Evolutionary conservation across 2,113 vertebrate species (phyloP), one percentile per base, ranked within the genome.

Genomic region (Spizaetus ornatus): DNA sequence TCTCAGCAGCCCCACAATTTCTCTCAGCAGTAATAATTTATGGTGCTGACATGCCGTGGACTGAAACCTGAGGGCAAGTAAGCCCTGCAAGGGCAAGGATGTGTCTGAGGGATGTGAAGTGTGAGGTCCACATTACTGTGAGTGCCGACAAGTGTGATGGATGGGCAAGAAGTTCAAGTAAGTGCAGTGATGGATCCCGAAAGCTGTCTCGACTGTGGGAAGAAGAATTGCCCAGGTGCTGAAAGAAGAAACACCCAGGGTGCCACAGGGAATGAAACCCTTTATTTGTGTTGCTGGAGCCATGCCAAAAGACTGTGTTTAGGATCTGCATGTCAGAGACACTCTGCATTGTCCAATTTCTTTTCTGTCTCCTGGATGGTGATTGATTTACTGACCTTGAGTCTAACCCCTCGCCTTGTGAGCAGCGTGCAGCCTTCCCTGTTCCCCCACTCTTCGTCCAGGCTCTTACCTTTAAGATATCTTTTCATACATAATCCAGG

Each of bases 361-460:
- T 85, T 56, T 52, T 29, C 89, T 85, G 78, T 72, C 89, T 82
- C 83, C 74, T 16, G 45, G 38, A 38, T 38, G 66, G 29, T 58
- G 73, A 94, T 85, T 85, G 84, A 95, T 92, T 88, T 47, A 52
- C 84, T 94, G 93, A 94, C 89, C 86, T 87, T 62, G 93, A 69
- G 45, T 13, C 48, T 52, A 48, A 34, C 61, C 55, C 63, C 42
- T 92, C 0, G 0, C 58, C 58, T 77, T 17, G 31, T 2, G 32
- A 76, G 69, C 18, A 1, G 13, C 5, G 0, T 61, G n/a, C 52
- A 56, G 1, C 61, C 42, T 59, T 59, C 61, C 25, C 50, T 14
- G 4, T 5, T 63, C 23, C 38, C 22, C 32, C 6, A 5, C 19
- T 29, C 47, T 40, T 69, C 0, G 0, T 4, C 47, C 40, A 63